Evolutionary conservation across 1,140 invertebrate genomes (phyloP), one percentile per base, ranked within the genome.

Genomic region (Drosophila repletoides): DNA sequence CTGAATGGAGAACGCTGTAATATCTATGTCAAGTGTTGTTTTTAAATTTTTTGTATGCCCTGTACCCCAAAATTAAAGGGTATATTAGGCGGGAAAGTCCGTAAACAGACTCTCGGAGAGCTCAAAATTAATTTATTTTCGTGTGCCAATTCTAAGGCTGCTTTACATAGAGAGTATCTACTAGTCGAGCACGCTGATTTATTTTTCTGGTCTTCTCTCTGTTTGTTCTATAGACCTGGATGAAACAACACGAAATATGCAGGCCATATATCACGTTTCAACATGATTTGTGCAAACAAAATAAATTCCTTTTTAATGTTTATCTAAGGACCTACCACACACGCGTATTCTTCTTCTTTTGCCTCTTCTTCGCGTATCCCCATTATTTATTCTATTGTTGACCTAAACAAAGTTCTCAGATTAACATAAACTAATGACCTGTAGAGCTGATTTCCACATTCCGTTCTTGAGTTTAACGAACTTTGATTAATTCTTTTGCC

Each of bases 21-120:
- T 10, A 43, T 60, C 45, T 68, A 48, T 83, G 77, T 83, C 79
- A 83, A 83, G 66, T 74, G 53, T 36, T 45, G 15, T 5, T 53
- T 46, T 64, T 36, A 21, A n/a, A n/a, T 45, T 60, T 59, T 58
- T 64, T 63, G 24, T 6, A n/a, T n/a, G n/a, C n/a, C n/a, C n/a
- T n/a, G n/a, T n/a, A n/a, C n/a, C n/a, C n/a, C n/a, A n/a, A n/a
- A n/a, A n/a, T n/a, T n/a, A n/a, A n/a, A n/a, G n/a, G n/a, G n/a
- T n/a, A n/a, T n/a, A n/a, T n/a, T n/a, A n/a, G n/a, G n/a, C n/a
- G n/a, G n/a, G n/a, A n/a, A n/a, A n/a, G n/a, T n/a, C n/a, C n/a
- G n/a, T n/a, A n/a, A n/a, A n/a, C n/a, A n/a, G n/a, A n/a, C n/a
- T n/a, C n/a, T n/a, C n/a, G n/a, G n/a, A n/a, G n/a, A n/a, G n/a